These are phyloP conservation scores for Lordiphosa mommai DNA, from an alignment of 1,140 invertebrate species.

Conservation along the genomic window DNA sequence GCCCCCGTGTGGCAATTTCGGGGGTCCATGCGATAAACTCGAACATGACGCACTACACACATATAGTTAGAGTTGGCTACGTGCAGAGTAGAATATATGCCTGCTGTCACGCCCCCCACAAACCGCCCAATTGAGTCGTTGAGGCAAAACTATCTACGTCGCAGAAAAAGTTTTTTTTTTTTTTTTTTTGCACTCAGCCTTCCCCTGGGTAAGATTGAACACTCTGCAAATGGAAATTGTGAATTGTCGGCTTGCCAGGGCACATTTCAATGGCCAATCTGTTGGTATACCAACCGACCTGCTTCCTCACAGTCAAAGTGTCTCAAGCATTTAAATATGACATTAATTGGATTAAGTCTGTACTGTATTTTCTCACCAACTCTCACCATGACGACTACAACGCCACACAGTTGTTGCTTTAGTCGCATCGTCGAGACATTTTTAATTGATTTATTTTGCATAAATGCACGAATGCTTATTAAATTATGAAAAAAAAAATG, in stretches of 20 bases:
- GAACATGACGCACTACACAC: slow-evolving; percentile 58
- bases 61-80: slow-evolving; percentile 35
- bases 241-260: slow-evolving; percentile 25
- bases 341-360: slow-evolving; percentile 73
- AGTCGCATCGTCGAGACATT: slow-evolving; percentile 1
- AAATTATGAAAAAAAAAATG: slow-evolving; percentile 29
- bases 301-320: slow-evolving; percentile 27
- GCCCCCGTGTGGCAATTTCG: slow-evolving; percentile 41
- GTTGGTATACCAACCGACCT: not conserved
- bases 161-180: slow-evolving; percentile 48
- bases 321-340: slow-evolving; percentile 70
- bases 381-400: slow-evolving; percentile 3
- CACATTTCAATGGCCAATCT: slow-evolving; percentile 19
- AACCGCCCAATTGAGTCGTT: slow-evolving; percentile 20
- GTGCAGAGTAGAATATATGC: slow-evolving; percentile 38
- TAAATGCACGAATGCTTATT: slow-evolving; percentile 52
- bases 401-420: not conserved
- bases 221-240: slow-evolving; percentile 37
- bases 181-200: slow-evolving; percentile 15
- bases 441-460: slow-evolving; percentile 49
- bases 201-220: slow-evolving; percentile 38
- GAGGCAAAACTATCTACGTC: slow-evolving; percentile 57
- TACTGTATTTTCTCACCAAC: slow-evolving; percentile 34
- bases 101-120: slow-evolving; percentile 33
- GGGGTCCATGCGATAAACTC: slow-evolving; percentile 38